A percentile compares a stretch with the other conserved stretches of the same genome.
Evolutionary conservation across 1,140 invertebrate genomes (phyloP).

Genomic region (Penaeus vannamei): DNA sequence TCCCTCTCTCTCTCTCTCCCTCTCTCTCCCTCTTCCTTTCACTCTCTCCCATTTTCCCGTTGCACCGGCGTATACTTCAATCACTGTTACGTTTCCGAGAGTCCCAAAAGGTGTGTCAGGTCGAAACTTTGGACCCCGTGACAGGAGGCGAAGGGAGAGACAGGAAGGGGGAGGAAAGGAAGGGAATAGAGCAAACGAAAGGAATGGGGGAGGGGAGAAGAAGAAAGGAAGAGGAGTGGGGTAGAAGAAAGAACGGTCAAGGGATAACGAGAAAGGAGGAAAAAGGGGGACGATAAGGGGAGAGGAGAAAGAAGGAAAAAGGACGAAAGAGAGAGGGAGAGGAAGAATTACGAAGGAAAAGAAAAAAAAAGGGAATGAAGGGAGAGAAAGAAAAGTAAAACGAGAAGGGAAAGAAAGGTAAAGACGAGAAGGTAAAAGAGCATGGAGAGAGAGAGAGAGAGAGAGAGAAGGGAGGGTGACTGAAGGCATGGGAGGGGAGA

Average conservation of each 20-base stretch:
- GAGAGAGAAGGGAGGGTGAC: no score
- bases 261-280: not conserved
- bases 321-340: not conserved
- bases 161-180: not conserved
- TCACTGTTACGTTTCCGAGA: no score
- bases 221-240: not conserved
- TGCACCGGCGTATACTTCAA: no score
- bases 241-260: not conserved
- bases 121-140: no score
- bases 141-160: not conserved
- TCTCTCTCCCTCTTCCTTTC: no score
- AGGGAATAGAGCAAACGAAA: not conserved
- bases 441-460: no score
- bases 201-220: not conserved
- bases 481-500: no score
- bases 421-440: not conserved
- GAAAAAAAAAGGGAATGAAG: not conserved
- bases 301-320: not conserved
- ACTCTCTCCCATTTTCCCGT: no score
- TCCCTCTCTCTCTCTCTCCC: no score
- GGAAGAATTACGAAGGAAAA: constrained; percentile 22
- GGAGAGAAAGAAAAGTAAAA: not conserved
- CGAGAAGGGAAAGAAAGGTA: not conserved
- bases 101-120: no score
- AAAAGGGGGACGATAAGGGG: not conserved